A percentile compares a stretch with the other conserved stretches of the same genome.
phyloP scores from a whole-genome alignment of 2,888 invertebrate genomes.

The Pyrgus malvae region DNA sequence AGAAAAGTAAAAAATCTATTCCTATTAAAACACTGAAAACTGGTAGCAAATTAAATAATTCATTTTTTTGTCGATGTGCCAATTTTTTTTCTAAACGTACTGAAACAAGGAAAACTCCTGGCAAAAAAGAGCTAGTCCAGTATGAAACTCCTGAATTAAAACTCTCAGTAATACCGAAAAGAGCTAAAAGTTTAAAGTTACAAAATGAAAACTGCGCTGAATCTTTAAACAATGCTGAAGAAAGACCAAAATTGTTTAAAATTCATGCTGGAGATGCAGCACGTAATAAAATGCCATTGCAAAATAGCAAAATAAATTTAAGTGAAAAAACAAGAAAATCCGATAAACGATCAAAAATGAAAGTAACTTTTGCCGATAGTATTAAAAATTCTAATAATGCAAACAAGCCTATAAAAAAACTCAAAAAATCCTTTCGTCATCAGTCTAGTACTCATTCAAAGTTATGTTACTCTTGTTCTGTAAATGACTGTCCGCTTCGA shows the following conservation, averaged over 20 bases:
- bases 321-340: constrained; percentile 4
- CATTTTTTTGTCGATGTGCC: constrained; percentile 25
- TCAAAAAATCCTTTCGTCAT: not conserved
- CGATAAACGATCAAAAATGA: constrained; percentile 6
- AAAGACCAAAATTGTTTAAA: constrained; percentile 11
- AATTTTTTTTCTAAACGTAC: not conserved
- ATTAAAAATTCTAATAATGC: not conserved
- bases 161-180: constrained; percentile 15
- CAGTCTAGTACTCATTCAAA: not conserved
- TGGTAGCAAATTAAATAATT: constrained; percentile 14
- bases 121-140: not conserved
- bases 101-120: not conserved
- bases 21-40: not conserved
- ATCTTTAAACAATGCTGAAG: constrained; percentile 25
- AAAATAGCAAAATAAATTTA: not conserved
- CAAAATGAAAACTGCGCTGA: constrained; percentile 30
- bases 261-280: constrained; percentile 24
- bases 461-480: constrained; percentile 19
- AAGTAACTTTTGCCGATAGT: constrained; percentile 9
- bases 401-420: not conserved
- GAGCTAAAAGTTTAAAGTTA: not conserved
- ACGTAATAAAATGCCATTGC: not conserved
- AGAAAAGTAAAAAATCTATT: constrained; percentile 30
- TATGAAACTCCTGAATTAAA: not conserved
- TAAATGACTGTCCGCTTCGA: constrained; percentile 8